Evolutionary conservation across 2,888 invertebrate genomes (phyloP).

Genomic region (Autographa gamma): DNA sequence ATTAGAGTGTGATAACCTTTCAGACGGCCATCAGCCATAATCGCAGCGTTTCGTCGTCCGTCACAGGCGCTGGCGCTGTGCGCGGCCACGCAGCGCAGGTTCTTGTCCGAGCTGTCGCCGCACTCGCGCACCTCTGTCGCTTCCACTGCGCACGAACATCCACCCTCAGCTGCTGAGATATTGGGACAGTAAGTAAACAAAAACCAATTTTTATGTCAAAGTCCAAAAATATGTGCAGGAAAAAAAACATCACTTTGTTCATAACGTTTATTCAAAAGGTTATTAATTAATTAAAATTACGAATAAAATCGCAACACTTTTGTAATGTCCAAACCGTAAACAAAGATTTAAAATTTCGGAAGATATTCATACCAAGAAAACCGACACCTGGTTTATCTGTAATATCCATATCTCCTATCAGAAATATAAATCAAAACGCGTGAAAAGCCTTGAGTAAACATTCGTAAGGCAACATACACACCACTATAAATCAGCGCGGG

Average conservation of each 20-base stretch:
- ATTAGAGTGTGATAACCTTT: slow-evolving; percentile 13
- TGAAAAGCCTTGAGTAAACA: slow-evolving; percentile 56
- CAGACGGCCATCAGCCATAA: slow-evolving; percentile 90
- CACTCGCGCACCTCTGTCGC: slow-evolving; percentile 81
- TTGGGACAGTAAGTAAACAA: slow-evolving; percentile 78
- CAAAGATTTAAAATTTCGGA: neutral
- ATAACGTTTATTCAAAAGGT: too few relatives aligned
- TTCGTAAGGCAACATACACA: slow-evolving; percentile 46
- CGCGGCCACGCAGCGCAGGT: slow-evolving; percentile 85
- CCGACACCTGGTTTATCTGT: slow-evolving; percentile 33
- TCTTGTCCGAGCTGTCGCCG: slow-evolving; percentile 80
- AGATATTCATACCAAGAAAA: slow-evolving; percentile 9
- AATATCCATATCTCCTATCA: slow-evolving; percentile 45
- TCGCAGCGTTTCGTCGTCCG: slow-evolving; percentile 90
- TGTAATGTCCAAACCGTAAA: neutral
- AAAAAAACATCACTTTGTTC: too few relatives aligned
- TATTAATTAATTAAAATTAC: too few relatives aligned
- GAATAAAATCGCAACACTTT: too few relatives aligned
- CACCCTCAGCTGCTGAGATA: slow-evolving; percentile 81
- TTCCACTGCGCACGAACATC: slow-evolving; percentile 78
- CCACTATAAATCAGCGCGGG: slow-evolving; percentile 61
- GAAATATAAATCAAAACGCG: slow-evolving; percentile 51
- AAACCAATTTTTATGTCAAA: too few relatives aligned
- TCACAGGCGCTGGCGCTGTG: slow-evolving; percentile 90
- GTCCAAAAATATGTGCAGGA: too few relatives aligned